Evolutionary conservation across 2,797 vertebrate species (phyloP).

Genomic region (Pteronotus mesoamericanus): DNA sequence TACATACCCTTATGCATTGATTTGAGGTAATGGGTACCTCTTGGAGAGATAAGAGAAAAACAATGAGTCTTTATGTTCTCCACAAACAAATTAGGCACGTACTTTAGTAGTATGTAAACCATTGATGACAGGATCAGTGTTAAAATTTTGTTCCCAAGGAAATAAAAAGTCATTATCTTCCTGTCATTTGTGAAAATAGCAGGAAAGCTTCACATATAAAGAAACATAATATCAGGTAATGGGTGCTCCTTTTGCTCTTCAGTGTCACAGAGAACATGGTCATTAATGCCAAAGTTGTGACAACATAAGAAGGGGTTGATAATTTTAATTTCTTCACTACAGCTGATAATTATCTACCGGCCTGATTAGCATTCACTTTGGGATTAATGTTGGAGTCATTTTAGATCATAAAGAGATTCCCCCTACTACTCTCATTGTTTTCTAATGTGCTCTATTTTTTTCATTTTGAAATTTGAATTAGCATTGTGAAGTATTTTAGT

Average conservation of each 20-base stretch:
- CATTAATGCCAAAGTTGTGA: not conserved
- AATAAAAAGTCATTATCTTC: constrained; percentile 37
- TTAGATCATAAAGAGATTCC: not conserved
- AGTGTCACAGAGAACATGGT: not conserved
- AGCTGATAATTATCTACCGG: not conserved
- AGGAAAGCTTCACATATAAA: not conserved
- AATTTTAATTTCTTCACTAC: not conserved
- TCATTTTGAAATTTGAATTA: not conserved
- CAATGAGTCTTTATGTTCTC: not conserved
- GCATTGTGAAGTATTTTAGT: not conserved
- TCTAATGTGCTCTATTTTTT: not conserved
- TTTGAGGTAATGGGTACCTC: not conserved
- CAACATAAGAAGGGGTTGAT: not conserved
- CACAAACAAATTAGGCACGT: not conserved
- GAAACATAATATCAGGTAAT: not conserved
- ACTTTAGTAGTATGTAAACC: not conserved
- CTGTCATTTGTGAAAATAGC: constrained; percentile 50
- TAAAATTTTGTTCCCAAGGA: not conserved
- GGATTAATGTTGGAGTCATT: not conserved
- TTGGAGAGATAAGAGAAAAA: not conserved
- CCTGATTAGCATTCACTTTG: not conserved
- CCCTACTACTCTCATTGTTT: not conserved
- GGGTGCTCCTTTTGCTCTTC: not conserved
- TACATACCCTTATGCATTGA: not conserved
- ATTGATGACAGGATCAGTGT: not conserved